Percentiles rank a stretch among this genome's conserved stretches.
These are phyloP conservation scores for Poecilobothrus nobilitatus DNA, from an alignment of 2,888 invertebrate species.

Conservation along the genomic window DNA sequence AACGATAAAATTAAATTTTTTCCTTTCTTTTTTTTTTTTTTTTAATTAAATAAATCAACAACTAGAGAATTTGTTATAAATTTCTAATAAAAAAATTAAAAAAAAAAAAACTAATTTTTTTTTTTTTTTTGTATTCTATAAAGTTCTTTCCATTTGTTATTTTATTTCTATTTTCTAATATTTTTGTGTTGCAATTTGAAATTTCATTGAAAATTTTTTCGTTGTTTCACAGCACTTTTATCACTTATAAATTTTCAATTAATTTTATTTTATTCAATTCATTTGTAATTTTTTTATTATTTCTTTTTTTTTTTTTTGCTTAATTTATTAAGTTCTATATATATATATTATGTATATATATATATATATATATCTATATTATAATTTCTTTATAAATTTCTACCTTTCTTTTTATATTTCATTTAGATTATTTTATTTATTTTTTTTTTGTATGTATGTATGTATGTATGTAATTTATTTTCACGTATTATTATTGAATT, in stretches of 20 bases:
- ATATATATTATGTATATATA: no score
- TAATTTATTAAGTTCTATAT: no score
- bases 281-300: background rate
- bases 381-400: background rate
- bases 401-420: background rate
- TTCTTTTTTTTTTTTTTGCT: background rate
- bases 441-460: background rate
- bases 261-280: background rate
- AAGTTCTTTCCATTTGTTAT: background rate
- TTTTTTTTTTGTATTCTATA: background rate
- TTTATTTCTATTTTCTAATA: background rate
- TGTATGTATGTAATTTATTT: background rate
- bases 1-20: no score
- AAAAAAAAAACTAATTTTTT: background rate
- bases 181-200: slow-evolving; percentile 7
- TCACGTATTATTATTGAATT: background rate
- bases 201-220: background rate
- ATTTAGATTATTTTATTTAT: background rate
- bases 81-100: no score
- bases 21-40: no score
- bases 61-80: slow-evolving; percentile 4
- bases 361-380: no score
- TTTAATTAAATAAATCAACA: background rate
- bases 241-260: slow-evolving; percentile 22
- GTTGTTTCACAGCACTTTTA: slow-evolving; percentile 27